These are phyloP conservation scores for Barnardius zonarius DNA, from an alignment of 2,113 vertebrate species.

Conservation along the genomic window DNA sequence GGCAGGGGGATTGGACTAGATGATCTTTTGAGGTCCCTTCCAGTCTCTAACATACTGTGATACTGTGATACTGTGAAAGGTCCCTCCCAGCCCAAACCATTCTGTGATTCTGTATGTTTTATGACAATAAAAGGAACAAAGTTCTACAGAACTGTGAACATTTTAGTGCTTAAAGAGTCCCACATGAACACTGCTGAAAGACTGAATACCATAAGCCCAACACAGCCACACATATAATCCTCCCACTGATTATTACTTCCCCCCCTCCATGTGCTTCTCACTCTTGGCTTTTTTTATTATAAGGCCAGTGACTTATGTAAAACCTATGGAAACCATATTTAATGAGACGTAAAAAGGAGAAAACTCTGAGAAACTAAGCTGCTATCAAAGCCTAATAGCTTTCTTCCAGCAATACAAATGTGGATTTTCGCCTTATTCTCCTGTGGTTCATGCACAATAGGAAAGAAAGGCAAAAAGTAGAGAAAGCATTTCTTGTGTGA, in stretches of 20 bases:
- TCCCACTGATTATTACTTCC: background rate
- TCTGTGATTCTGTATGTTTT: background rate
- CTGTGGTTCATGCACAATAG: background rate
- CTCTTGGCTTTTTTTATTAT: background rate
- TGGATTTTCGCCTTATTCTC: background rate
- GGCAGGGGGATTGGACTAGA: background rate
- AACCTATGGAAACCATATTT: background rate
- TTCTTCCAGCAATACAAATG: background rate
- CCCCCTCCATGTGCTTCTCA: background rate
- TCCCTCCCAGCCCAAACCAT: background rate
- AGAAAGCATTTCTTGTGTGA: background rate
- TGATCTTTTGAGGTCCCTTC: no score
- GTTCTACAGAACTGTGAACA: background rate
- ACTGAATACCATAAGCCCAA: background rate
- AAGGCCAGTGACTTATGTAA: background rate
- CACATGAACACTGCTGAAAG: background rate
- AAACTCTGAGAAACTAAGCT: background rate
- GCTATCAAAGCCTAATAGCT: background rate
- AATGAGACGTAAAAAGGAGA: background rate
- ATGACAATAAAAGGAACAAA: background rate
- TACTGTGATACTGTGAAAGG: no score
- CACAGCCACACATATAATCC: background rate
- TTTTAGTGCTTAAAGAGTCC: constrained; percentile 7
- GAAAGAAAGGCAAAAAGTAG: background rate
- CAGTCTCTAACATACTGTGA: no score